Percentiles rank a stretch among this genome's conserved stretches.
Conservation (phyloP, 2,113 vertebrate species). For the Lepidothrix coronata region DNA sequence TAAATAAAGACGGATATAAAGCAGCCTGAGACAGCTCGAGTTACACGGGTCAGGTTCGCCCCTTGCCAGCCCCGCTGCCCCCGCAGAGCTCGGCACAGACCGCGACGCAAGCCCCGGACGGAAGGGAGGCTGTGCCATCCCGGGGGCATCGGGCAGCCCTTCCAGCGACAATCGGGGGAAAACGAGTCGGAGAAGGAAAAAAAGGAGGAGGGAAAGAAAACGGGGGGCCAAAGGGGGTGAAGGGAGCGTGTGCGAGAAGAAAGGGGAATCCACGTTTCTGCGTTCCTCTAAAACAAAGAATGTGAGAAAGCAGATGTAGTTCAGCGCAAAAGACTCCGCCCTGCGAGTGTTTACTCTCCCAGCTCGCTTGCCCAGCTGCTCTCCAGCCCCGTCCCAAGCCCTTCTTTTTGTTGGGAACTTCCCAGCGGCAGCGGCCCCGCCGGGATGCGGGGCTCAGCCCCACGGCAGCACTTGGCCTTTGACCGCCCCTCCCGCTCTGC, state of each 20-base stretch:
- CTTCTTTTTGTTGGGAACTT: slow-evolving; percentile 22
- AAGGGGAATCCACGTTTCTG: background rate
- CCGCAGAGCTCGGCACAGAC: background rate
- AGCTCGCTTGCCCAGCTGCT: background rate
- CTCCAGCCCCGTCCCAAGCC: background rate
- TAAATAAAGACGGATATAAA: fast-evolving
- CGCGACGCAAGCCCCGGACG: background rate
- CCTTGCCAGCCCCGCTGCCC: background rate
- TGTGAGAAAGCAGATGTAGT: slow-evolving; percentile 47
- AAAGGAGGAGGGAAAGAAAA: background rate
- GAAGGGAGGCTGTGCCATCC: slow-evolving; percentile 40
- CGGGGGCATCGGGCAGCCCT: background rate
- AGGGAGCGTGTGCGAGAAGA: background rate
- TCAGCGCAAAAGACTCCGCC: slow-evolving; percentile 68
- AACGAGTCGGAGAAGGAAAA: background rate
- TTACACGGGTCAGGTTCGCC: background rate
- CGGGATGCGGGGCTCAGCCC: background rate
- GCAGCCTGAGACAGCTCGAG: background rate
- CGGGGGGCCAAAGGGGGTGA: background rate
- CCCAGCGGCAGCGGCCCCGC: background rate
- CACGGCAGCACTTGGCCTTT: background rate
- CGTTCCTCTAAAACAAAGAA: slow-evolving; percentile 68
- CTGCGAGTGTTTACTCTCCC: slow-evolving; percentile 49
- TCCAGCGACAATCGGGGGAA: background rate
- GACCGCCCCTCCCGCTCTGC: background rate